Evolutionary conservation across 2,113 vertebrate genomes (phyloP).

Genomic region (Hydrochoerus hydrochaeris): DNA sequence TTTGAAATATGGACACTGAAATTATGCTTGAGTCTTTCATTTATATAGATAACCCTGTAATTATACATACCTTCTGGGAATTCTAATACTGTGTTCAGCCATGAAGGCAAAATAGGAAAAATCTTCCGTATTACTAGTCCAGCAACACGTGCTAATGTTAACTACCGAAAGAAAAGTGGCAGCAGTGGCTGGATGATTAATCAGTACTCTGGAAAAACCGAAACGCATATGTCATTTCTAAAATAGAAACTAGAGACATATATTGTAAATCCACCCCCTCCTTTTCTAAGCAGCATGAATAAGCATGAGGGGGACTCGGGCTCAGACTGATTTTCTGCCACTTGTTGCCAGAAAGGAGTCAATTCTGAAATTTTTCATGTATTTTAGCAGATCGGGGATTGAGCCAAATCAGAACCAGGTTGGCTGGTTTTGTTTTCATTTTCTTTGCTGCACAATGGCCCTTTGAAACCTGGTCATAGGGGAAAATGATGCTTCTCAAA

Average conservation of each 20-base stretch:
- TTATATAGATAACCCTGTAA: constrained; percentile 85
- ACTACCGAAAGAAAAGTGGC: constrained; percentile 38
- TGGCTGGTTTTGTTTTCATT: constrained; percentile 79
- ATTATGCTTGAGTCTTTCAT: constrained; percentile 96
- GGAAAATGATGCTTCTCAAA: constrained; percentile 70
- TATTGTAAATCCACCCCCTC: constrained; percentile 44
- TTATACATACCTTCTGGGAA: constrained; percentile 64
- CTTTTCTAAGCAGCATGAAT: constrained; percentile 51
- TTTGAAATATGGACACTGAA: constrained; percentile 99
- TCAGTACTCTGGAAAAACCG: constrained; percentile 41
- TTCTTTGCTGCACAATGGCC: constrained; percentile 72
- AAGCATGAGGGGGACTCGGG: not conserved
- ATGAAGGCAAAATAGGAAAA: constrained; percentile 45
- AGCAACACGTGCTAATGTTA: constrained; percentile 58
- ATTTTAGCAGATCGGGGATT: constrained; percentile 67
- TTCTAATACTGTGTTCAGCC: constrained; percentile 47
- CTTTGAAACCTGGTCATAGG: constrained; percentile 71
- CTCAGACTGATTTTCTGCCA: constrained; percentile 75
- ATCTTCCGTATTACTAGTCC: constrained; percentile 13
- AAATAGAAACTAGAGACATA: constrained; percentile 46
- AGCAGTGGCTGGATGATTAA: constrained; percentile 60
- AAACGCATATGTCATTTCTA: constrained; percentile 59
- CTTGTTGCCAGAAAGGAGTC: constrained; percentile 84
- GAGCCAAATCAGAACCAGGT: constrained; percentile 69
- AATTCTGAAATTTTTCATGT: constrained; percentile 74